Conservation (phyloP, 2,888 invertebrate species). For the Xestobium rufovillosum region DNA sequence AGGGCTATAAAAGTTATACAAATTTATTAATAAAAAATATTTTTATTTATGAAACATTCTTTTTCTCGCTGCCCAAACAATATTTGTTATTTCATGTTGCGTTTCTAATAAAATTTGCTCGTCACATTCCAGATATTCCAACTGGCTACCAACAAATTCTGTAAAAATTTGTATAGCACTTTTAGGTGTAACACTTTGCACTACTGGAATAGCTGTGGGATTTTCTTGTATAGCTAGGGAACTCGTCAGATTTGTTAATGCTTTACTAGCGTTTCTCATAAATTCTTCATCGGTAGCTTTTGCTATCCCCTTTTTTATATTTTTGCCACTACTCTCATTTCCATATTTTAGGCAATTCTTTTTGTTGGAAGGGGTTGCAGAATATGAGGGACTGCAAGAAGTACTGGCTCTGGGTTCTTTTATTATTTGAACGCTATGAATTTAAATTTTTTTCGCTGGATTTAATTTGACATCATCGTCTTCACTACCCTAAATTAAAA, state of each 20-base stretch:
- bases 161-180: not conserved
- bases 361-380: too few relatives aligned
- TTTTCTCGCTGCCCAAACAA: conserved; percentile 1
- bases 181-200: not conserved
- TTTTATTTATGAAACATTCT: not conserved
- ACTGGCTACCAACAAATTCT: conserved; percentile 1
- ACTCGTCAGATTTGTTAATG: not conserved
- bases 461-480: not conserved
- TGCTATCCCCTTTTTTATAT: too few relatives aligned
- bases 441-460: not conserved
- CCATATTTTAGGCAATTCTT: too few relatives aligned
- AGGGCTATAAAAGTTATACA: not conserved
- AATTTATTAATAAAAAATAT: not conserved
- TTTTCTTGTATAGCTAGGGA: not conserved
- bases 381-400: not conserved
- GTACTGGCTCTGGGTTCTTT: not conserved
- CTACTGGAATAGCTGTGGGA: too few relatives aligned
- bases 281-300: not conserved
- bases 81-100: not conserved
- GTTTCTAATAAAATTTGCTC: not conserved
- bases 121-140: not conserved
- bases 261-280: not conserved
- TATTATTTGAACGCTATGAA: not conserved
- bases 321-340: too few relatives aligned
- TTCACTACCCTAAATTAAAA: not conserved